A percentile compares a stretch with the other conserved stretches of the same genome.
Evolutionary conservation across 1,140 invertebrate species (phyloP).

Genomic region (Plodia interpunctella): DNA sequence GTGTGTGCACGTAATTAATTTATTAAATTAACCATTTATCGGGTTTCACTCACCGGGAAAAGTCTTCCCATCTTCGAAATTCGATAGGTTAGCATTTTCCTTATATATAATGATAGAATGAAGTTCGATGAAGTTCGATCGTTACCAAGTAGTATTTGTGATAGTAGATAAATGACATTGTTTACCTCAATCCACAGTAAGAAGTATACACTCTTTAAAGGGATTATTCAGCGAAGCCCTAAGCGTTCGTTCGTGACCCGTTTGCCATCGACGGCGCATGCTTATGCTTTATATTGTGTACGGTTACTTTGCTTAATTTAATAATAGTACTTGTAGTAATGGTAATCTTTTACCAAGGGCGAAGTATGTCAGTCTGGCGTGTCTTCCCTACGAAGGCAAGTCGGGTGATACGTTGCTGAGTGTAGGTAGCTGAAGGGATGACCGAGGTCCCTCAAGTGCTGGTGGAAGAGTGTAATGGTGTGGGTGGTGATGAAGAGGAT

Average conservation of each 20-base stretch:
- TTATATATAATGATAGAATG: too few species aligned
- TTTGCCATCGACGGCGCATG: conserved; percentile 63
- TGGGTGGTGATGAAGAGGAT: conserved; percentile 35
- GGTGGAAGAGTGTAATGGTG: conserved; percentile 59
- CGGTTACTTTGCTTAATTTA: conserved; percentile 75
- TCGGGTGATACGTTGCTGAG: conserved; percentile 28
- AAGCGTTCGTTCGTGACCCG: conserved; percentile 70
- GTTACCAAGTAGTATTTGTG: too few species aligned
- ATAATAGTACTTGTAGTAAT: conserved; percentile 73
- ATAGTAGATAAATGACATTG: neutral
- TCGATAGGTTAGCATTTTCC: too few species aligned
- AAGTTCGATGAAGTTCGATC: too few species aligned
- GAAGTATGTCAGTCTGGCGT: conserved; percentile 54
- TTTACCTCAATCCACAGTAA: conserved; percentile 5
- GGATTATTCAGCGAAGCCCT: conserved; percentile 68
- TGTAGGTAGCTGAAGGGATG: conserved; percentile 42
- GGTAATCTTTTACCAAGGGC: conserved; percentile 72
- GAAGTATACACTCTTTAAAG: conserved; percentile 55
- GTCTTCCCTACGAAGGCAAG: conserved; percentile 37
- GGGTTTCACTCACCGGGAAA: too few species aligned
- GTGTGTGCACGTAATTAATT: too few species aligned
- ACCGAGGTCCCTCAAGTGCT: conserved; percentile 57
- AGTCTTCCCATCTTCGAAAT: too few species aligned
- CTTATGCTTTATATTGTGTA: conserved; percentile 61
- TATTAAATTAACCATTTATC: too few species aligned